Evolutionary conservation across 1,140 invertebrate species (phyloP).

Genomic region (Trypoxylus dichotomus): DNA sequence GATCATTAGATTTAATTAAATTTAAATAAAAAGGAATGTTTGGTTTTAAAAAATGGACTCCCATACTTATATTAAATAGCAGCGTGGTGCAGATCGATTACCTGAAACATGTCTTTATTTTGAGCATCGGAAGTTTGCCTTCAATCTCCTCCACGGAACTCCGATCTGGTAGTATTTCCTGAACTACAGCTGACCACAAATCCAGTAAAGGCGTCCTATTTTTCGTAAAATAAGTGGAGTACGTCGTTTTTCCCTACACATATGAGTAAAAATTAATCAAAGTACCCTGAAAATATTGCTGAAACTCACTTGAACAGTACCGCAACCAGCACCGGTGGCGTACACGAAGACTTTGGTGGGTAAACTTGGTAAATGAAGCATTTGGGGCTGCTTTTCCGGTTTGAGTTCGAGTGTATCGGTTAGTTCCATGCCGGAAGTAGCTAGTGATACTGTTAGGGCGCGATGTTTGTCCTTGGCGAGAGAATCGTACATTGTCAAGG

Average conservation of each 20-base stretch:
- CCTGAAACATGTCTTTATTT: conserved; percentile 64
- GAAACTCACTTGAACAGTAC: conserved; percentile 61
- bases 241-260: conserved; percentile 59
- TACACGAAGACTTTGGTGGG: conserved; percentile 69
- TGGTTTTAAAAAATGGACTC: too few relatives aligned
- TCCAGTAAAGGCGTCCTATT: conserved; percentile 59
- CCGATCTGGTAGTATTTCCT: conserved; percentile 61
- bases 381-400: conserved; percentile 57
- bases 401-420: conserved; percentile 65
- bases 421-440: conserved; percentile 67
- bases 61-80: too few relatives aligned
- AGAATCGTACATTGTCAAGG: conserved; percentile 59
- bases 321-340: conserved; percentile 66
- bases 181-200: conserved; percentile 61
- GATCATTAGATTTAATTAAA: neutral
- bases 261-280: neutral
- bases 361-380: conserved; percentile 61
- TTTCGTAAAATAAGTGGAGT: conserved; percentile 61
- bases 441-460: conserved; percentile 63
- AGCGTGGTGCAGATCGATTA: conserved; percentile 39
- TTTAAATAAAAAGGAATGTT: too few relatives aligned
- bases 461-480: conserved; percentile 62
- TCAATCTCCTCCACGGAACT: conserved; percentile 64
- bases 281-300: neutral
- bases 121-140: conserved; percentile 62